Evolutionary conservation across 1,140 invertebrate genomes (phyloP).

Genomic region (Carcinoscorpius rotundicauda): DNA sequence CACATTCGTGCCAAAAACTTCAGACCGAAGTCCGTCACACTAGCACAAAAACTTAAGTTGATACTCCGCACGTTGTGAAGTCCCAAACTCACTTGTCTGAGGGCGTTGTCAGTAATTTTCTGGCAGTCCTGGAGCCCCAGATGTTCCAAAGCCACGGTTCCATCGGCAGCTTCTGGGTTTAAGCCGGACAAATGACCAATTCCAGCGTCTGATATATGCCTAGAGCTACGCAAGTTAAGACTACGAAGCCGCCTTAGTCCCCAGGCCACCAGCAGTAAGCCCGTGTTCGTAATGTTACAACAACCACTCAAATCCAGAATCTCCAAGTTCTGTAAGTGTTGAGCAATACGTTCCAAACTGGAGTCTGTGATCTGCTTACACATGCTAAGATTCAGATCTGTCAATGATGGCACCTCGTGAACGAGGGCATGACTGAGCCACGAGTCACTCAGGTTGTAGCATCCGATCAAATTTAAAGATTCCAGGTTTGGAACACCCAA

Average conservation of each 20-base stretch:
- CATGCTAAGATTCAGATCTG: slow-evolving; percentile 69
- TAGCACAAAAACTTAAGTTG: slow-evolving; percentile 87
- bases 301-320: slow-evolving; percentile 79
- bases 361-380: slow-evolving; percentile 90
- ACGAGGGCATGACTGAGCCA: slow-evolving; percentile 68
- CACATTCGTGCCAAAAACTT: slow-evolving; percentile 75
- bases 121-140: slow-evolving; percentile 89
- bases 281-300: slow-evolving; percentile 74
- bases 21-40: slow-evolving; percentile 77
- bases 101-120: slow-evolving; percentile 75
- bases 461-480: slow-evolving; percentile 78
- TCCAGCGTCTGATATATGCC: slow-evolving; percentile 78
- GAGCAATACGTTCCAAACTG: slow-evolving; percentile 65
- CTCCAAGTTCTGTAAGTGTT: slow-evolving; percentile 74
- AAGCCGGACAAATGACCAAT: slow-evolving; percentile 72
- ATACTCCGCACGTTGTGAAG: slow-evolving; percentile 63
- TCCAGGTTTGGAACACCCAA: slow-evolving; percentile 71
- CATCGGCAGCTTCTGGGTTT: slow-evolving; percentile 39
- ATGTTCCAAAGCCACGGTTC: slow-evolving; percentile 60
- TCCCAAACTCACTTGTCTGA: slow-evolving; percentile 67
- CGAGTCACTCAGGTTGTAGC: slow-evolving; percentile 76
- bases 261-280: slow-evolving; percentile 70
- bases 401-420: slow-evolving; percentile 47
- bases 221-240: slow-evolving; percentile 77
- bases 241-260: slow-evolving; percentile 61